A percentile compares a stretch with the other conserved stretches of the same genome.
phyloP scores from a whole-genome alignment of 2,113 vertebrate species.

The Cynopterus brachyotis region DNA sequence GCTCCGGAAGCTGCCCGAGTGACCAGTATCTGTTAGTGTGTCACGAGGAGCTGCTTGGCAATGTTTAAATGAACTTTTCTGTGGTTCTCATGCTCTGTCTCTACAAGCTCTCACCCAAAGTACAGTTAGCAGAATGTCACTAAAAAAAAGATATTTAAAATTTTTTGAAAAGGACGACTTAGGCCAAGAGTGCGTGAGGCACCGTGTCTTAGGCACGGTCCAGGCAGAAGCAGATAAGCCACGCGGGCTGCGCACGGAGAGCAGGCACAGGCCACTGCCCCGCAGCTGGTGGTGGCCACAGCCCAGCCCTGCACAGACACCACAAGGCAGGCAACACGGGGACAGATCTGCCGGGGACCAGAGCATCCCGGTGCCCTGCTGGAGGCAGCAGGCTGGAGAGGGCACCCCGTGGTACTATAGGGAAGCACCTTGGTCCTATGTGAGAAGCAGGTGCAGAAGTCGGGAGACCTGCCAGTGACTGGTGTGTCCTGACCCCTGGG shows the following conservation, averaged over 20 bases:
- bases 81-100: background rate
- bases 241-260: background rate
- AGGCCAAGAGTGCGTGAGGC: no score
- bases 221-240: background rate
- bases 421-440: fast-evolving
- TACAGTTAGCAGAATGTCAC: background rate
- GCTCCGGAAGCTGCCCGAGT: no score
- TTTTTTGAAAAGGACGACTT: no score
- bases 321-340: fast-evolving
- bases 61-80: background rate
- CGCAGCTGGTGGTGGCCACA: fast-evolving
- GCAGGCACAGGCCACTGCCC: background rate
- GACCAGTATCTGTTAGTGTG: background rate
- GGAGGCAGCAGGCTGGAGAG: no score
- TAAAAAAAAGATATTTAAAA: background rate
- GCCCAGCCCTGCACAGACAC: no score
- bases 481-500: background rate
- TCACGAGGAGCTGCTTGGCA: background rate
- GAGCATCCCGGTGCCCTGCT: background rate
- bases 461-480: background rate
- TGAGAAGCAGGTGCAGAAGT: background rate
- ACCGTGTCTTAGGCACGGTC: background rate
- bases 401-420: fast-evolving
- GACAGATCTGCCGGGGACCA: fast-evolving
- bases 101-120: background rate